Conservation (phyloP, 2,797 vertebrate genomes). For the Chiropotes sagulatus region DNA sequence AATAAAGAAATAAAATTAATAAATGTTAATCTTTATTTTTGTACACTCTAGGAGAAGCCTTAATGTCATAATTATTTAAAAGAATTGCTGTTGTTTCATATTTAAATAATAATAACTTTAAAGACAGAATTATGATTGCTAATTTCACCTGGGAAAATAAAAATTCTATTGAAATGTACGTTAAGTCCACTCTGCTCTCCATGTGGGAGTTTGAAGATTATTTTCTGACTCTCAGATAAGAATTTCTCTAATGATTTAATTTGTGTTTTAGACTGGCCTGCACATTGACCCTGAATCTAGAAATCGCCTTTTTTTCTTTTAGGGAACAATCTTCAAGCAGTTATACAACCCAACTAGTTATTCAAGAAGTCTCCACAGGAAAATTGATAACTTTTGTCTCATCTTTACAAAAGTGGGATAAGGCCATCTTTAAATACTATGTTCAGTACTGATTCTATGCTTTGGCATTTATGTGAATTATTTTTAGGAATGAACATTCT, state of each 20-base stretch:
- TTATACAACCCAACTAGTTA: background rate
- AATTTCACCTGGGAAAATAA: background rate
- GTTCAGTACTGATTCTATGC: background rate
- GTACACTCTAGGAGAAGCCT: background rate
- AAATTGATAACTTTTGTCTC: background rate
- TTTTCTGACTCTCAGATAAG: background rate
- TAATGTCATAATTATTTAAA: background rate
- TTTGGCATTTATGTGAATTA: constrained; percentile 18
- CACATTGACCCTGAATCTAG: background rate
- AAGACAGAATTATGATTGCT: background rate
- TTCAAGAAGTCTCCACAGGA: background rate
- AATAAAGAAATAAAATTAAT: background rate
- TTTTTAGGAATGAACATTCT: background rate
- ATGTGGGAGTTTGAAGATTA: background rate
- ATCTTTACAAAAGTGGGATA: background rate
- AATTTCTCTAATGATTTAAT: background rate
- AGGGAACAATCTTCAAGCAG: background rate
- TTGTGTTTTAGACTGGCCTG: background rate
- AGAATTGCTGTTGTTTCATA: background rate
- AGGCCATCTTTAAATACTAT: background rate
- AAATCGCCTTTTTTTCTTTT: background rate
- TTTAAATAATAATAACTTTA: background rate
- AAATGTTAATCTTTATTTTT: background rate
- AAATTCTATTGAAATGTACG: background rate
- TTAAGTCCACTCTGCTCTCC: background rate